Conservation (phyloP, 2,113 vertebrate genomes). For the Thryonomys swinderianus region DNA sequence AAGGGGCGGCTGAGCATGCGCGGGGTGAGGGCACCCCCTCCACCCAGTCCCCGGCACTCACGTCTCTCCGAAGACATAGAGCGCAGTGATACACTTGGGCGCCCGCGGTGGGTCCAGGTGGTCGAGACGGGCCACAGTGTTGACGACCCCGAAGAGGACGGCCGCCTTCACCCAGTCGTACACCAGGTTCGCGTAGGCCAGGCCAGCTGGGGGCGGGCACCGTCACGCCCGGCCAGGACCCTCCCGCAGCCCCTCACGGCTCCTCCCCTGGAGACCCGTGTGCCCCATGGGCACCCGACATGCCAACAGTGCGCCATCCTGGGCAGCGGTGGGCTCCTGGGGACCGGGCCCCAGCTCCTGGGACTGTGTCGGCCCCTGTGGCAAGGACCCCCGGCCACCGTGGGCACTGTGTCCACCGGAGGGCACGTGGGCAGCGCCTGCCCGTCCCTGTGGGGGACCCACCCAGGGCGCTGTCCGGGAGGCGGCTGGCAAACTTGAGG, state of each 20-base stretch:
- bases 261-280: not conserved
- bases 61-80: constrained; percentile 97
- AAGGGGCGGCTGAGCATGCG: not conserved
- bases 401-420: not conserved
- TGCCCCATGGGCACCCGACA: not conserved
- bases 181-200: constrained; percentile 96
- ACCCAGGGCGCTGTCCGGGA: constrained; percentile 96
- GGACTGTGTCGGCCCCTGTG: not conserved
- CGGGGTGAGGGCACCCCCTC: not conserved
- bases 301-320: not conserved
- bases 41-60: constrained; percentile 82
- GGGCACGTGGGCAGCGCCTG: not conserved
- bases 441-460: constrained; percentile 57
- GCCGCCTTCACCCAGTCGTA: constrained; percentile 98
- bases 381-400: not conserved
- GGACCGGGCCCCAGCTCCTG: not conserved
- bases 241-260: not conserved
- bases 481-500: constrained; percentile 91
- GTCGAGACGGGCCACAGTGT: constrained; percentile 93
- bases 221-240: not conserved
- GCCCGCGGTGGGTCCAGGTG: constrained; percentile 95
- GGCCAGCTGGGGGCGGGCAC: constrained; percentile 87
- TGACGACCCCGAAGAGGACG: constrained; percentile 95
- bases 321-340: not conserved
- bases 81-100: constrained; percentile 97